Evolutionary conservation across 2,113 vertebrate species (phyloP).

Genomic region (Trichechus manatus): DNA sequence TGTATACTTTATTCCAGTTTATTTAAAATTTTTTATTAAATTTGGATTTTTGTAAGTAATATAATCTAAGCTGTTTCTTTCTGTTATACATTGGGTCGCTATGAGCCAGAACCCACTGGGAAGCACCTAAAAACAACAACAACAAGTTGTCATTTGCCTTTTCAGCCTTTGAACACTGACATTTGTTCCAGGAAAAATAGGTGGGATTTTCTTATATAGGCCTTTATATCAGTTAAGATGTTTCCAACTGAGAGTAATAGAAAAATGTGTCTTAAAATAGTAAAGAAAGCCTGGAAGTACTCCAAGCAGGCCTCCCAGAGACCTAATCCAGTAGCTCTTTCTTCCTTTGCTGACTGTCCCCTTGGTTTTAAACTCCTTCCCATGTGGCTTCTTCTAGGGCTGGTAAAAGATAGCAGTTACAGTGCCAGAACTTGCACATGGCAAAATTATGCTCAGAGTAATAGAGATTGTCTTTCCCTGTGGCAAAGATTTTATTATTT

Average conservation of each 20-base stretch:
- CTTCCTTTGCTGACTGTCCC: not conserved
- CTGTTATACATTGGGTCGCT: not conserved
- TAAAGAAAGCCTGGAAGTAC: not conserved
- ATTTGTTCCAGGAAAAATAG: not conserved
- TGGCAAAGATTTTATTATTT: not conserved
- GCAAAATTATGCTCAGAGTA: not conserved
- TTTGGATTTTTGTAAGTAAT: not conserved
- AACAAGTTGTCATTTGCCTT: not conserved
- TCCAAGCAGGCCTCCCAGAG: not conserved
- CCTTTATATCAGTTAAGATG: not conserved
- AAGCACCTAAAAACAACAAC: not conserved
- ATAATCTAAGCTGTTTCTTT: not conserved
- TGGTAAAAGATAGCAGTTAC: not conserved
- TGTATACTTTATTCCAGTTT: not conserved
- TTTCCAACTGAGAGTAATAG: constrained; percentile 38
- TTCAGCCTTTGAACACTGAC: not conserved
- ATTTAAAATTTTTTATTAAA: constrained; percentile 22
- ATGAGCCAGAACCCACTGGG: not conserved
- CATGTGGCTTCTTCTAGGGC: not conserved
- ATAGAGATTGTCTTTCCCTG: not conserved
- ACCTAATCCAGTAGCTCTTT: not conserved
- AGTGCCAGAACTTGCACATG: not conserved
- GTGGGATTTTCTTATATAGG: not conserved
- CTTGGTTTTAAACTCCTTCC: not conserved
- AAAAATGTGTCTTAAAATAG: not conserved